phyloP scores from a whole-genome alignment of 2,888 invertebrate genomes.

The Metalampra italica region DNA sequence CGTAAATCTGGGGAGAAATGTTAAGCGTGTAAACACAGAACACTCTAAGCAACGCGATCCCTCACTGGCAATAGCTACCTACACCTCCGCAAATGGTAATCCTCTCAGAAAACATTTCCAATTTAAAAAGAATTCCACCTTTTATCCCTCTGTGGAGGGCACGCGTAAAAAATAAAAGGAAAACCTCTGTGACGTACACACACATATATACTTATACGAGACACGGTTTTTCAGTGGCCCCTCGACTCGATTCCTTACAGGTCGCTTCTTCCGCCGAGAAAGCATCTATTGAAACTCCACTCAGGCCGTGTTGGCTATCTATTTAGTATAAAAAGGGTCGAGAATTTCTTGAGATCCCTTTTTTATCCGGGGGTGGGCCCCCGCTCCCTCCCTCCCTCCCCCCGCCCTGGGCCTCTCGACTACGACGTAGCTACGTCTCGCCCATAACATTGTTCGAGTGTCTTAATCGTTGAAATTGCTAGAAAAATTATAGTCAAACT shows the following conservation, averaged over 20 bases:
- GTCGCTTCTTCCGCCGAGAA: constrained; percentile 75
- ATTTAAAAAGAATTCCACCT: constrained; percentile 77
- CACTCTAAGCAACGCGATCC: constrained; percentile 53
- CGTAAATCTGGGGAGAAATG: constrained; percentile 26
- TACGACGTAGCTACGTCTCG: background rate
- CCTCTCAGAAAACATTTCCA: constrained; percentile 79
- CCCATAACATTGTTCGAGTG: background rate
- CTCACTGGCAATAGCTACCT: constrained; percentile 53
- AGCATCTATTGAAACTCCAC: constrained; percentile 79
- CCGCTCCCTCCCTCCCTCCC: constrained; percentile 31
- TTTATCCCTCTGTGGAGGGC: constrained; percentile 72
- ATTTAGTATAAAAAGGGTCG: constrained; percentile 79
- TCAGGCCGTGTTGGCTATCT: constrained; percentile 78
- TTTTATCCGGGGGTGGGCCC: constrained; percentile 63
- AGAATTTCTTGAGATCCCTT: constrained; percentile 72
- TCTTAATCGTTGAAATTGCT: no score
- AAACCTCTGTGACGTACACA: constrained; percentile 66
- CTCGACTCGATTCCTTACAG: constrained; percentile 71
- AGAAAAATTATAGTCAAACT: background rate
- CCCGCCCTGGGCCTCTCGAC: constrained; percentile 4
- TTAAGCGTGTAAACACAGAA: constrained; percentile 57
- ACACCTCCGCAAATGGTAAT: constrained; percentile 77
- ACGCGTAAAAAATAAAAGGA: constrained; percentile 76
- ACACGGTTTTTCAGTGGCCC: constrained; percentile 52
- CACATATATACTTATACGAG: constrained; percentile 28